Base-by-base conservation (phyloP, 2,113 vertebrate species). In the Balaeniceps rex region DNA sequence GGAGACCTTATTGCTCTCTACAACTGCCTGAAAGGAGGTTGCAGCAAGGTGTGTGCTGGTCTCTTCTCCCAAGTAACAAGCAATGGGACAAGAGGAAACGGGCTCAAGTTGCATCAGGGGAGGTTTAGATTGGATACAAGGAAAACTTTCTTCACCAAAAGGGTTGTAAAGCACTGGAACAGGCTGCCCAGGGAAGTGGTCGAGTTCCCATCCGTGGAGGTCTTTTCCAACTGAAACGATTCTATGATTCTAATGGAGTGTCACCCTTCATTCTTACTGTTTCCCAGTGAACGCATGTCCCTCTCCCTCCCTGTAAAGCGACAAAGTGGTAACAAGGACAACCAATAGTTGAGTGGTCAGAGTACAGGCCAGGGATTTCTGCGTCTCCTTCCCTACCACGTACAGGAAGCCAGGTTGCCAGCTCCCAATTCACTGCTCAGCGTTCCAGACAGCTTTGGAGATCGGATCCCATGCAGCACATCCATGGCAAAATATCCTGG, bases 211-310 rank as follows among this genome's bases (percentile, higher is more conserved):
- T 28, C 26, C 51, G 25, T 52, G 26, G 26, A 16, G 51, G 51
- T 51, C n/a, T n/a, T n/a, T n/a, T n/a, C n/a, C n/a, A n/a, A n/a
- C n/a, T n/a, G n/a, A n/a, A n/a, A n/a, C n/a, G n/a, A n/a, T n/a
- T n/a, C n/a, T n/a, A n/a, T n/a, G n/a, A n/a, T n/a, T n/a, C 14
- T 0, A 10, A 40, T 6, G 10, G 19, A 51, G 16, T 1, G 2
- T 64, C 26, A 25, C 42, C 14, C 51, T 38, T 26, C 18, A 7
- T 18, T 40, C 60, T 44, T 25, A 4, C 42, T 4, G 23, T 7
- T 24, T 13, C 54, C 54, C 24, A 40, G 31, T 5, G 31, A 80
- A 34, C 0, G 0, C 0, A 0, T 8, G 14, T 31, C 51, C 31
- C 26, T 28, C 22, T 54, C 23, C 40, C 69, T 15, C 44, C 42